These are phyloP conservation scores for Meteorus cinctellus DNA, from an alignment of 2,888 invertebrate species.

Conservation along the genomic window DNA sequence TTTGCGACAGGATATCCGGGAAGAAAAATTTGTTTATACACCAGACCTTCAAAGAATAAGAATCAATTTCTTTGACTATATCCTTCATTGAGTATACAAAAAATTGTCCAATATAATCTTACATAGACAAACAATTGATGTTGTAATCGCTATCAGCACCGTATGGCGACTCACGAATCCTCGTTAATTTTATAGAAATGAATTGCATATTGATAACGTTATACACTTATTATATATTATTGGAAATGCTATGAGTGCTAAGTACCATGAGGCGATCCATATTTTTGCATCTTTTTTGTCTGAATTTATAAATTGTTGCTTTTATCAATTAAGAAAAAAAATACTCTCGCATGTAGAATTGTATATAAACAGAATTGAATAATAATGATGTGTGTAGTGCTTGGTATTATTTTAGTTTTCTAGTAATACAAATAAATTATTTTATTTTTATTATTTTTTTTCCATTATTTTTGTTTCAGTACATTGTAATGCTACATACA, in stretches of 20 bases:
- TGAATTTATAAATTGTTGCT: background rate
- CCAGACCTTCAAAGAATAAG: background rate
- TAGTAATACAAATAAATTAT: conserved; percentile 58
- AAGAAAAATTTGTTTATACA: background rate
- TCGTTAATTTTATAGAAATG: background rate
- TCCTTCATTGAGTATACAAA: background rate
- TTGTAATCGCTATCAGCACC: background rate
- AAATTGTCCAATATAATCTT: background rate
- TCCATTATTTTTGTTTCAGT: conserved; percentile 43
- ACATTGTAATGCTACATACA: conserved; percentile 54
- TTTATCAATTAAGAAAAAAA: background rate
- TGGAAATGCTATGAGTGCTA: conserved; percentile 2
- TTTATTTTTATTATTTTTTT: conserved; percentile 38
- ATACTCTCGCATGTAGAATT: background rate
- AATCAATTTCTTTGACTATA: background rate
- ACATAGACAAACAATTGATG: background rate
- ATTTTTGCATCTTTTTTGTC: background rate
- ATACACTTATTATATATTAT: conserved; percentile 1
- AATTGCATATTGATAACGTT: background rate
- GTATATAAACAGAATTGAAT: conserved; percentile 7
- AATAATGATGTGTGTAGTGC: conserved; percentile 45
- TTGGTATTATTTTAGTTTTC: conserved; percentile 50
- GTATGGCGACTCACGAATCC: background rate
- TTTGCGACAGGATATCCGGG: background rate
- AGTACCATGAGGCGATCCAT: conserved; percentile 14